These are phyloP conservation scores for Platalea minor DNA, from an alignment of 2,797 vertebrate species.

Conservation along the genomic window DNA sequence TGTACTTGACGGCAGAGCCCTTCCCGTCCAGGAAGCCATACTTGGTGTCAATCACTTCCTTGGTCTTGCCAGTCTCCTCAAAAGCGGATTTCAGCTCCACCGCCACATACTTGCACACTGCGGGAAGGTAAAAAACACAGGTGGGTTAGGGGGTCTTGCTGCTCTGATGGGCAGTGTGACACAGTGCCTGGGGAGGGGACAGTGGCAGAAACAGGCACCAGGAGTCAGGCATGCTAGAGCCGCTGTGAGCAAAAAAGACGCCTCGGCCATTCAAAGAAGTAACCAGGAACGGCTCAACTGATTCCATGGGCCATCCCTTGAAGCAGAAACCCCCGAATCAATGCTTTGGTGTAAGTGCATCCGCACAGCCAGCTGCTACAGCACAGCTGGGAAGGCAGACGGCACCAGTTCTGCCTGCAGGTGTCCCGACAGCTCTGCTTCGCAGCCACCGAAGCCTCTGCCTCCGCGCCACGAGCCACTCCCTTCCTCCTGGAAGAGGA, in stretches of 20 bases:
- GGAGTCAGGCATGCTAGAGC: rapidly evolving
- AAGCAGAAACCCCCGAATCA: background rate
- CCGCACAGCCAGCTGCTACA: background rate
- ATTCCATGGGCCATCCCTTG: background rate
- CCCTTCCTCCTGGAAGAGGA: background rate
- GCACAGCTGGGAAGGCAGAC: background rate
- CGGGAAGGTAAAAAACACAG: background rate
- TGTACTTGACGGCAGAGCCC: conserved; percentile 88
- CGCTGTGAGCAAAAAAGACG: background rate
- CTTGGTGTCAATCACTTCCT: conserved; percentile 90
- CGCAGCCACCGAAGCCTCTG: background rate
- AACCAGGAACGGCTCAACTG: background rate
- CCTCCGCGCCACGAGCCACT: rapidly evolving
- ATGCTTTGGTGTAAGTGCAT: rapidly evolving
- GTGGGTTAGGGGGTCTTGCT: rapidly evolving
- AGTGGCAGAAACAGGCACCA: background rate
- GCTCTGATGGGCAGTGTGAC: rapidly evolving
- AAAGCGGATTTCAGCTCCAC: conserved; percentile 95
- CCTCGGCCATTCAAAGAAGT: background rate
- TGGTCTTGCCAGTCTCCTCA: conserved; percentile 92
- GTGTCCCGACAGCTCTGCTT: background rate
- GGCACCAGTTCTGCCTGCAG: background rate
- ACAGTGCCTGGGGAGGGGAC: background rate
- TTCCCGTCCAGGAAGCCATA: conserved; percentile 90
- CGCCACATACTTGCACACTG: conserved; percentile 94